These are phyloP conservation scores for Hyles vespertilio DNA, from an alignment of 1,140 invertebrate genomes.

Conservation along the genomic window DNA sequence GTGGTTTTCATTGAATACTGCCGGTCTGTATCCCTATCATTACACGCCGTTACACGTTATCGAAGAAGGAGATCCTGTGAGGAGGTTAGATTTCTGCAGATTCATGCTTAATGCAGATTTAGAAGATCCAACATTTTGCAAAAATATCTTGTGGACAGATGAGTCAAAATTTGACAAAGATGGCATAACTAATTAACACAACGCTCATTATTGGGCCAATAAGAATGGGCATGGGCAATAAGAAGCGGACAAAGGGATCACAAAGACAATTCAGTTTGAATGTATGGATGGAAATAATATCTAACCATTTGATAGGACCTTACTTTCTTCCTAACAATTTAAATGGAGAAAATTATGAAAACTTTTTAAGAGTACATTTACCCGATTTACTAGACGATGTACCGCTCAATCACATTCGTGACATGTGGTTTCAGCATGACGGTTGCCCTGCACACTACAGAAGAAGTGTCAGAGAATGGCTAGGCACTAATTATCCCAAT, in stretches of 20 bases:
- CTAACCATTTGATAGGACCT: no score
- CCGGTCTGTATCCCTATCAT: slow-evolving; percentile 1
- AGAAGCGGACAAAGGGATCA: no score
- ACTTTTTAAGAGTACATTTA: background rate
- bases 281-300: no score
- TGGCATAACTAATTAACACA: no score
- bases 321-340: slow-evolving; percentile 22
- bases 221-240: no score
- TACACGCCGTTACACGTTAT: no score
- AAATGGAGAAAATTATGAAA: slow-evolving; percentile 15
- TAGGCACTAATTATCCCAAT: background rate
- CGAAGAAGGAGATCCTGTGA: slow-evolving; percentile 13
- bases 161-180: no score
- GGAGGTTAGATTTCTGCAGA: slow-evolving; percentile 24
- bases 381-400: background rate
- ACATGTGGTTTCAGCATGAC: background rate
- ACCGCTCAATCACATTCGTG: background rate
- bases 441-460: slow-evolving; percentile 1
- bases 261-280: no score
- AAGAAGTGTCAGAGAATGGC: background rate
- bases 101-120: slow-evolving; percentile 24
- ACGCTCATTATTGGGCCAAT: no score
- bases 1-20: slow-evolving; percentile 25
- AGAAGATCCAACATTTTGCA: slow-evolving; percentile 31
- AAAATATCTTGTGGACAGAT: slow-evolving; percentile 7